Base-by-base conservation (phyloP, 2,888 invertebrate species). In the Eristalis arbustorum region DNA sequence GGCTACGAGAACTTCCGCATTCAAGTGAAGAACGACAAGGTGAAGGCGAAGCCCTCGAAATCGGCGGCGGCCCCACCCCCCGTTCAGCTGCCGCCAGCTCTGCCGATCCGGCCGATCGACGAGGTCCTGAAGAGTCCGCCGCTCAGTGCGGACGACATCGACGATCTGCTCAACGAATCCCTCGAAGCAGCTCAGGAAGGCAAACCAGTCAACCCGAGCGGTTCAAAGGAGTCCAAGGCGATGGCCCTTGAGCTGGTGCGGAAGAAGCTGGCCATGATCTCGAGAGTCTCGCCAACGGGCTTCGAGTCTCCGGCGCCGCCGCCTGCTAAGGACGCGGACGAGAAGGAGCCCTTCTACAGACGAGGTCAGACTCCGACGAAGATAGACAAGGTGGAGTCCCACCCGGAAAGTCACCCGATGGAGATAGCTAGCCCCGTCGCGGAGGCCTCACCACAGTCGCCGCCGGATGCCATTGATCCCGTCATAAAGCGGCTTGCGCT, bases 101-200 rank as follows among this genome's bases (percentile, higher is more conserved):
- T 66, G 40, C 62, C 72, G 22, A 56, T n/a, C 10, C 73, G 68
- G 14, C 88, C 88, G 23, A 89, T 90, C 56, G 89, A 88, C 34
- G 91, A 90, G 31, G 91, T 91, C 2, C 88, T 91, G 8, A 90
- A 90, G 77, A 91, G 90, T 88, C 91, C 91, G 1, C 91, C 91
- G 0, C 88, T 91, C 5, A 89, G 89, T 62, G 90, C 89, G 11
- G 89, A 88, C 62, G 91, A 91, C 85, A 90, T 91, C 11, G 89
- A 89, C 5, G 89, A 90, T 79, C 87, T 91, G 11, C 61, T 91
- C 22, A 87, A 89, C 76, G 91, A 91, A 71, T 88, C 90, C 2
- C 78, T 88, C 3, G 88, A 89, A 8, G 75, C 87, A 23, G 88
- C 88, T 3, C 74, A 88, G n/a, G n/a, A n/a, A 1, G 88, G 76